These are phyloP conservation scores for Hippocampus abdominalis DNA, from an alignment of 2,113 vertebrate species.

Conservation along the genomic window DNA sequence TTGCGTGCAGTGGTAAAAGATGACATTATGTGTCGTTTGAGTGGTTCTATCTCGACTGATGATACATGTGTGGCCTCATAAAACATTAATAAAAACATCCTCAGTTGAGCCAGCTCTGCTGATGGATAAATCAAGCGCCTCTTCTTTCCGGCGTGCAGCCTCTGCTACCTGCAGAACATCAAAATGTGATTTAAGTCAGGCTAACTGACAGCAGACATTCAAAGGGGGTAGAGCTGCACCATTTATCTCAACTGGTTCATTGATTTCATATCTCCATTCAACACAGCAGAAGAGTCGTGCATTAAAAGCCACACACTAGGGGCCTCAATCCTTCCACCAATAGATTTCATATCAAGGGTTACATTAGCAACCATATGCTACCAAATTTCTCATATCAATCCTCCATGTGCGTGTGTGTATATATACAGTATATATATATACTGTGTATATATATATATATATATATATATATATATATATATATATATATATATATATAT, in stretches of 20 bases:
- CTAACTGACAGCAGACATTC: conserved; percentile 62
- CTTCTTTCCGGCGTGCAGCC: conserved; percentile 71
- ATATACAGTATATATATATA: too few relatives aligned
- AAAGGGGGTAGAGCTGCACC: background rate
- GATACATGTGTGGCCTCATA: background rate
- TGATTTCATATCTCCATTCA: conserved; percentile 4
- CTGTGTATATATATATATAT: too few relatives aligned
- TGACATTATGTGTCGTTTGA: background rate
- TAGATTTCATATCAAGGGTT: background rate
- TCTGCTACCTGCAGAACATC: conserved; percentile 49
- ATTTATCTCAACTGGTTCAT: background rate
- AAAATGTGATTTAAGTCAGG: background rate
- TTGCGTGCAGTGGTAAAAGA: background rate
- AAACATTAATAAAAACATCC: conserved; percentile 2
- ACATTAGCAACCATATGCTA: background rate
- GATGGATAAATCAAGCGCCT: conserved; percentile 72
- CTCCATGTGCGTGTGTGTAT: background rate
- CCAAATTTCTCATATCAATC: background rate
- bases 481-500: too few relatives aligned
- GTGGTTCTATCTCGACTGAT: background rate
- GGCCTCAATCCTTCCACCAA: background rate
- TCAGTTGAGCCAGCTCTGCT: conserved; percentile 22
- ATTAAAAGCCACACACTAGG: conserved; percentile 25
- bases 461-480: too few relatives aligned
- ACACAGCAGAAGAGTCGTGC: conserved; percentile 3